Evolutionary conservation across 2,113 vertebrate genomes (phyloP).

Genomic region (Calidris pugnax): DNA sequence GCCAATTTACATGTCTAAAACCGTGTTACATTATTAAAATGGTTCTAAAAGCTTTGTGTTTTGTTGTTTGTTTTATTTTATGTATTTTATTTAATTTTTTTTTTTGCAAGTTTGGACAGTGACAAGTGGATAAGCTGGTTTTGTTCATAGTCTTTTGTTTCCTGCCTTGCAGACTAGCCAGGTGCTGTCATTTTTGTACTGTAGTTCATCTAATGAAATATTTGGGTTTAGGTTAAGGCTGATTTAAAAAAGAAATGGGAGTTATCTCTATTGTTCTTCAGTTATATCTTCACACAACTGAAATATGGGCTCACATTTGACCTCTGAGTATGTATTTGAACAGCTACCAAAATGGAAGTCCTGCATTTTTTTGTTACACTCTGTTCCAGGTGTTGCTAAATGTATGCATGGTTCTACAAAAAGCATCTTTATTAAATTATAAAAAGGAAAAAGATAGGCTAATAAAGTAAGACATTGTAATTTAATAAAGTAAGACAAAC

Average conservation of each 20-base stretch:
- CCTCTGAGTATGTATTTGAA: conserved; percentile 36
- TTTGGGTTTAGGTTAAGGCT: neutral
- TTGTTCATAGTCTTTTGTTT: neutral
- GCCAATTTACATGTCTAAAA: conserved; percentile 19
- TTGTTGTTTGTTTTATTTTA: conserved; percentile 52
- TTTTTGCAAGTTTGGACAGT: neutral
- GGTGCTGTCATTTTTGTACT: conserved; percentile 3
- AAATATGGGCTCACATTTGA: conserved; percentile 30
- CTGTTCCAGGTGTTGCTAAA: conserved; percentile 3
- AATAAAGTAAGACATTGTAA: neutral
- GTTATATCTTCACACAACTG: conserved; percentile 15
- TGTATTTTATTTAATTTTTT: neutral
- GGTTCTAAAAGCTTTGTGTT: conserved; percentile 49
- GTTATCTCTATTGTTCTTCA: conserved; percentile 39
- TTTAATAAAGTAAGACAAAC: conserved; percentile 35
- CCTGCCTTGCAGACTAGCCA: neutral
- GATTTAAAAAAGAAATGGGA: neutral
- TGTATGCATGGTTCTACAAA: neutral
- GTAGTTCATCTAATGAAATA: conserved; percentile 10
- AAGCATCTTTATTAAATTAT: neutral
- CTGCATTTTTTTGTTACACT: conserved; percentile 13
- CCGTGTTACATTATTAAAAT: conserved; percentile 52
- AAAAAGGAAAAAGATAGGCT: too few relatives aligned
- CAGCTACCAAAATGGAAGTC: conserved; percentile 12
- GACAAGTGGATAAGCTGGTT: neutral